phyloP scores from a whole-genome alignment of 2,888 invertebrate species.

The Harmothoe impar region DNA sequence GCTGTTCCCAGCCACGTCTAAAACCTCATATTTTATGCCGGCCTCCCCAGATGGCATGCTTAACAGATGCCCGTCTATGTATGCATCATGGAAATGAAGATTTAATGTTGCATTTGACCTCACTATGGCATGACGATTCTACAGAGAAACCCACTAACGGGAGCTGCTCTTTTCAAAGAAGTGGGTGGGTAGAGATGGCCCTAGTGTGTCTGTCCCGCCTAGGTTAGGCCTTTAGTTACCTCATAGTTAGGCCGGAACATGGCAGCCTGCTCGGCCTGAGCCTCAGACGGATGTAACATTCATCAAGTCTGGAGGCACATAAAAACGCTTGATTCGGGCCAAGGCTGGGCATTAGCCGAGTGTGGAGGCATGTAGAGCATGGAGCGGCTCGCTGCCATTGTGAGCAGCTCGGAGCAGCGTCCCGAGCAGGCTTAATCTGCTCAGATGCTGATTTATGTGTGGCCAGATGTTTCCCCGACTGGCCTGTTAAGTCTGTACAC shows the following conservation, averaged over 20 bases:
- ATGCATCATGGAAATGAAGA: constrained; percentile 19
- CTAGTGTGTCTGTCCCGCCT: not conserved
- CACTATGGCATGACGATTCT: not conserved
- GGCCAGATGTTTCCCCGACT: constrained; percentile 57
- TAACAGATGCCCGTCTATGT: constrained; percentile 13
- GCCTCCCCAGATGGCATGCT: not conserved
- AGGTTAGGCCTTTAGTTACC: not conserved
- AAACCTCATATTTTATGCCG: constrained; percentile 22
- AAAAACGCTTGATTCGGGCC: constrained; percentile 12
- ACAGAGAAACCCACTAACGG: constrained; percentile 22
- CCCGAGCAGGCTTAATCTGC: constrained; percentile 46
- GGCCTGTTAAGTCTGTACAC: constrained; percentile 55
- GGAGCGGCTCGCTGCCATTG: constrained; percentile 42
- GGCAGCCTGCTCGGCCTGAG: constrained; percentile 3
- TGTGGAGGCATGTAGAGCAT: constrained; percentile 47
- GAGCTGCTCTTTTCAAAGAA: not conserved
- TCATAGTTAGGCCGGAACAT: not conserved
- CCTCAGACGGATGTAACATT: constrained; percentile 44
- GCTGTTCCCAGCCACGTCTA: not conserved
- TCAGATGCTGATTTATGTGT: constrained; percentile 51
- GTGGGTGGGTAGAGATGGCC: not conserved
- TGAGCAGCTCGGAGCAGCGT: constrained; percentile 24
- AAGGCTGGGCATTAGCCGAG: constrained; percentile 25
- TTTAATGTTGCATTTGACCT: constrained; percentile 31
- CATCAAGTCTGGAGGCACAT: constrained; percentile 42